Evolutionary conservation across 2,113 vertebrate species (phyloP).

Genomic region (Cranoglanis bouderius): DNA sequence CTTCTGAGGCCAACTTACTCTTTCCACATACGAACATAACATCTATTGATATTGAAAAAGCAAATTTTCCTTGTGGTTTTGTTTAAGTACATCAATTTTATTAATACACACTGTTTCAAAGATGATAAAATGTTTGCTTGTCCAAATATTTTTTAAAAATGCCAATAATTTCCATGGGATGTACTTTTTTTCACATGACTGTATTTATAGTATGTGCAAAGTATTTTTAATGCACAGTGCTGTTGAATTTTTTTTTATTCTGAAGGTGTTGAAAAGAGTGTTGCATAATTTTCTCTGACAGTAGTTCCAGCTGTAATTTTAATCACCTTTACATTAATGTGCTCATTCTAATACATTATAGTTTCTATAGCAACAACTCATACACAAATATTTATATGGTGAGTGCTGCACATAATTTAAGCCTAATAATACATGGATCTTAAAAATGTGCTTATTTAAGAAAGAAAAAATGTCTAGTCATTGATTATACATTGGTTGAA

Average conservation of each 20-base stretch:
- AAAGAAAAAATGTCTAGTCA: neutral
- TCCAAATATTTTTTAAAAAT: no score
- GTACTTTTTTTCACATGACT: no score
- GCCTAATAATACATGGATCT: neutral
- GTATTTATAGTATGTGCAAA: neutral
- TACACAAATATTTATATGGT: neutral
- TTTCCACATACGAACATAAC: no score
- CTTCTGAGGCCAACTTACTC: no score
- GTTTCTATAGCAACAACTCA: neutral
- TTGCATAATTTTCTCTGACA: neutral
- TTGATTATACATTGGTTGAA: neutral
- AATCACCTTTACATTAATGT: neutral
- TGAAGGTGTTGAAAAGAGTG: no score
- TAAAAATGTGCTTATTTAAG: neutral
- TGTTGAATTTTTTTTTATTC: neutral
- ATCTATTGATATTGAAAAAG: no score
- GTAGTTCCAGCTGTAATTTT: neutral
- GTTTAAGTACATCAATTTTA: no score
- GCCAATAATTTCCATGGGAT: no score
- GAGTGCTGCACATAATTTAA: neutral
- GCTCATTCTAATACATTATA: neutral
- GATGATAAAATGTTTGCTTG: no score
- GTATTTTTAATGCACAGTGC: neutral
- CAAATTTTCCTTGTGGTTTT: no score
- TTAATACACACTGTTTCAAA: no score